Conservation (phyloP, 2,888 invertebrate species). For the Isoperla grammatica region DNA sequence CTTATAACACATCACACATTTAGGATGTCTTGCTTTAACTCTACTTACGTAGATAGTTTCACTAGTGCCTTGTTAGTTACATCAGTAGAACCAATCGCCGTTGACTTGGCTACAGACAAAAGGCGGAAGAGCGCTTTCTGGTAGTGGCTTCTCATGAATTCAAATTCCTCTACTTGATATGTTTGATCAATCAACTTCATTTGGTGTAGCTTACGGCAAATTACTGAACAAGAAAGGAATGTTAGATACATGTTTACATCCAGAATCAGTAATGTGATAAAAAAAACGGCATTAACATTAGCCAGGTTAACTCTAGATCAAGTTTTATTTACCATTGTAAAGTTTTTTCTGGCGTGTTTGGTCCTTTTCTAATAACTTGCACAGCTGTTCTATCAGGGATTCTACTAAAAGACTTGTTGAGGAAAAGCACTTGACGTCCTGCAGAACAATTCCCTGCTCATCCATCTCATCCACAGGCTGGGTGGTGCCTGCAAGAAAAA, state of each 20-base stretch:
- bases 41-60: slow-evolving; percentile 18
- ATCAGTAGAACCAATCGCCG: background rate
- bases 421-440: slow-evolving; percentile 33
- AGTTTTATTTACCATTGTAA: slow-evolving; percentile 48
- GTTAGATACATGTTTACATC: background rate
- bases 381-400: slow-evolving; percentile 63
- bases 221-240: slow-evolving; percentile 41
- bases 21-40: too few relatives aligned
- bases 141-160: slow-evolving; percentile 62
- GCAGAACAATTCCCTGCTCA: slow-evolving; percentile 18
- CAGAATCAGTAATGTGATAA: background rate
- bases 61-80: slow-evolving; percentile 12
- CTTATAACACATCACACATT: too few relatives aligned
- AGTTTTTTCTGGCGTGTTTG: slow-evolving; percentile 51
- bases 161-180: slow-evolving; percentile 63
- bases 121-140: slow-evolving; percentile 60
- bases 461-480: slow-evolving; percentile 11
- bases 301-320: background rate
- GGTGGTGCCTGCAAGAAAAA: slow-evolving; percentile 3
- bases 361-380: slow-evolving; percentile 59
- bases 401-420: slow-evolving; percentile 64
- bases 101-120: slow-evolving; percentile 51
- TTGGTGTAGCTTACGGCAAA: slow-evolving; percentile 61
- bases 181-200: slow-evolving; percentile 67
- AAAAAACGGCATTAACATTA: background rate